These are phyloP conservation scores for Lycodopsis pacificus DNA, from an alignment of 2,797 vertebrate genomes.

Conservation along the genomic window DNA sequence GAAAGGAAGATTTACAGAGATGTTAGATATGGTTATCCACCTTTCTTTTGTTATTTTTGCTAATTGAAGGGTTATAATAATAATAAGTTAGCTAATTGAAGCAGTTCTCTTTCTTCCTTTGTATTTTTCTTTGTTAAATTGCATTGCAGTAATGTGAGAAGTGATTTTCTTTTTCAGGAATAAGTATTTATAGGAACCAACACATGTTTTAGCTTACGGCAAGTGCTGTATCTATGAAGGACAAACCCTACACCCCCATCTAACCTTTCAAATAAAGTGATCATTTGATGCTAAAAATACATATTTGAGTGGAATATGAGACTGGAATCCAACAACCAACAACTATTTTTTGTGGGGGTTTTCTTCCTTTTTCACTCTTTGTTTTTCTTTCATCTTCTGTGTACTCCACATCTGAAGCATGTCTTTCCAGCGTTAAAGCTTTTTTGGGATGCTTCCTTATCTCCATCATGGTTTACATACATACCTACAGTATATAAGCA, in stretches of 20 bases:
- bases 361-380: not conserved
- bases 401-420: not conserved
- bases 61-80: not conserved
- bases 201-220: too few relatives aligned
- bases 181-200: not conserved
- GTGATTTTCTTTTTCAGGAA: not conserved
- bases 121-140: not conserved
- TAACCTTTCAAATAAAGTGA: not conserved
- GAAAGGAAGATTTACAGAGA: not conserved
- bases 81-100: not conserved
- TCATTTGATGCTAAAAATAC: not conserved
- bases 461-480: not conserved
- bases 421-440: not conserved
- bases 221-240: not conserved
- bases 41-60: not conserved
- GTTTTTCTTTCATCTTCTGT: not conserved
- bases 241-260: not conserved
- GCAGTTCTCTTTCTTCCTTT: not conserved
- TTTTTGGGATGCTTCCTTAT: not conserved
- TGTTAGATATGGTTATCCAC: not conserved
- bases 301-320: not conserved
- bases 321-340: not conserved
- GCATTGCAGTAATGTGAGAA: not conserved
- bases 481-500: slow-evolving; percentile 7
- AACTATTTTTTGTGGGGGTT: not conserved